phyloP scores from a whole-genome alignment of 2,888 invertebrate genomes.

The Aleiodes testaceus region DNA sequence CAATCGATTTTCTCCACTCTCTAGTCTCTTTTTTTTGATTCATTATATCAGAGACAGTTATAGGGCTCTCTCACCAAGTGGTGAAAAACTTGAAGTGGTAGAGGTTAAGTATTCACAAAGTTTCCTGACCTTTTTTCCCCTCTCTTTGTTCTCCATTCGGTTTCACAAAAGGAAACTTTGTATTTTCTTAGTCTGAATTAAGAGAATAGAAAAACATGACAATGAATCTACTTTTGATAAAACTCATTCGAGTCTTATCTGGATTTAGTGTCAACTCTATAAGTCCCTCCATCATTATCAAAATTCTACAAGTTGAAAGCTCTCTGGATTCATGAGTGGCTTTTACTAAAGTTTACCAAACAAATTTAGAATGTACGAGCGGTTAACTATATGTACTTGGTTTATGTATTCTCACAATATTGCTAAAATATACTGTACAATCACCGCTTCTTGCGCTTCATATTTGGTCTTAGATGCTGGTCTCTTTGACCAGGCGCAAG shows the following conservation, averaged over 20 bases:
- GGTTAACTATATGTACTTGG: constrained; percentile 9
- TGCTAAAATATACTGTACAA: constrained; percentile 36
- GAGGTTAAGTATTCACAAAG: constrained; percentile 2
- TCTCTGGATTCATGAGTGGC: constrained; percentile 12
- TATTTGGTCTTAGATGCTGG: constrained; percentile 53
- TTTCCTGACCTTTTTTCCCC: constrained; percentile 4
- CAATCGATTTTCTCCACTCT: too few relatives aligned
- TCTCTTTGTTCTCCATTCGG: background rate
- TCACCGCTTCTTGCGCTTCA: constrained; percentile 67
- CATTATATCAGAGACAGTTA: background rate
- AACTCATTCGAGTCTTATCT: constrained; percentile 19
- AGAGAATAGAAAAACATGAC: background rate
- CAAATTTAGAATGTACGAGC: constrained; percentile 23
- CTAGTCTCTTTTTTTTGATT: too few relatives aligned
- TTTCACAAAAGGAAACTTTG: background rate
- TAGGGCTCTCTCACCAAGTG: background rate
- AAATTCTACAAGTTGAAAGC: constrained; percentile 10
- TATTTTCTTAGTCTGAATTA: background rate
- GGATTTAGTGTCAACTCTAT: constrained; percentile 5
- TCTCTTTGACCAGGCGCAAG: constrained; percentile 64
- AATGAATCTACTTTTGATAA: constrained; percentile 9
- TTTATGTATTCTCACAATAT: background rate
- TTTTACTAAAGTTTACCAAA: constrained; percentile 26
- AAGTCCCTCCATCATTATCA: constrained; percentile 7
- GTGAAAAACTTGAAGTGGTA: background rate